Evolutionary conservation across 2,888 invertebrate species (phyloP).

Genomic region (Drosophila monieri): DNA sequence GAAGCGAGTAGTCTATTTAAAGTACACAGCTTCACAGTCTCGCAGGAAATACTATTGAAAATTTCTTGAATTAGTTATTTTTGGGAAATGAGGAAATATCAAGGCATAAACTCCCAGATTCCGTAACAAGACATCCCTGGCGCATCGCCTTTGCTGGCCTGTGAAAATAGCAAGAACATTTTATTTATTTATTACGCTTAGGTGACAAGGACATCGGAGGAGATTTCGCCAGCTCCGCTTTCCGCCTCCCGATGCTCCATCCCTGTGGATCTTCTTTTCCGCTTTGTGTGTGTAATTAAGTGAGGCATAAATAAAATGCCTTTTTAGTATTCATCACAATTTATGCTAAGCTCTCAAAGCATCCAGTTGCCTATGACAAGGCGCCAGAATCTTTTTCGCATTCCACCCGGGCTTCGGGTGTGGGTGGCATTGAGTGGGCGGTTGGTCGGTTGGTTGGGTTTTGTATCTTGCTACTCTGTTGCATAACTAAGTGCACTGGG

Average conservation of each 20-base stretch:
- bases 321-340: conserved; percentile 83
- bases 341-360: conserved; percentile 79
- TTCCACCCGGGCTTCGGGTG: conserved; percentile 10
- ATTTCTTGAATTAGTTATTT: neutral
- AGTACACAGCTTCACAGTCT: too few relatives aligned
- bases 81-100: neutral
- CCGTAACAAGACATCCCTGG: conserved; percentile 5
- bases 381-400: conserved; percentile 44
- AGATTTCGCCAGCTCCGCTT: conserved; percentile 46
- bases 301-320: conserved; percentile 79
- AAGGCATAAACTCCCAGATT: conserved; percentile 19
- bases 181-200: conserved; percentile 69
- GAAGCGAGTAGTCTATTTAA: too few relatives aligned
- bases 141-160: conserved; percentile 16
- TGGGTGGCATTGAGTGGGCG: conserved; percentile 24
- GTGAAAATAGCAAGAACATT: conserved; percentile 50
- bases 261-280: conserved; percentile 12
- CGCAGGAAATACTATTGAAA: too few relatives aligned
- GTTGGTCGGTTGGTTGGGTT: conserved; percentile 34
- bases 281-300: conserved; percentile 67
- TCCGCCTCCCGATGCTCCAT: conserved; percentile 17
- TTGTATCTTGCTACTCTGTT: conserved; percentile 53
- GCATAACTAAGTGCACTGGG: conserved; percentile 54
- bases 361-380: conserved; percentile 60
- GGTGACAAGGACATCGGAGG: conserved; percentile 59